Evolutionary conservation across 2,888 invertebrate genomes (phyloP).

Genomic region (Tetrapedia diversipes): DNA sequence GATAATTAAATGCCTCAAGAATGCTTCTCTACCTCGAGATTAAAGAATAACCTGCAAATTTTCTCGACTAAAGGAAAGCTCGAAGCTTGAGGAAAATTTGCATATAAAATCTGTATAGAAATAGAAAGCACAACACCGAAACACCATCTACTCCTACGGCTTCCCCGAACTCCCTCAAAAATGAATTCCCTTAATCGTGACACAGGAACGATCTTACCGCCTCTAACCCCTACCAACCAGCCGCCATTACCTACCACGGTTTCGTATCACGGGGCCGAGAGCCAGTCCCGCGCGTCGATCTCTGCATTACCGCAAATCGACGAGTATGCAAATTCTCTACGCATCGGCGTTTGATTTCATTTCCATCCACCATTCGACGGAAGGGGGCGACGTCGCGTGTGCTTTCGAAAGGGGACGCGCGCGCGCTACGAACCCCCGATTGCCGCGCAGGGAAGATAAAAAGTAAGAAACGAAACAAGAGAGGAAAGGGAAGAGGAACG

Average conservation of each 20-base stretch:
- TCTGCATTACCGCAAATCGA: slow-evolving; percentile 35
- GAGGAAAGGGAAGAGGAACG: neutral
- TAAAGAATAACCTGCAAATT: no score
- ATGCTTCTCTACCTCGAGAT: no score
- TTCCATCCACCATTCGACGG: slow-evolving; percentile 3
- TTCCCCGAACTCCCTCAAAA: neutral
- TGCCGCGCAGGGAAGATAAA: no score
- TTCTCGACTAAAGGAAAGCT: no score
- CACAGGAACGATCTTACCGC: slow-evolving; percentile 19
- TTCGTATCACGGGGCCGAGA: neutral
- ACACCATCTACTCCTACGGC: neutral
- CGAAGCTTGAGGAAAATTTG: no score
- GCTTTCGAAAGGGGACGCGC: slow-evolving; percentile 4
- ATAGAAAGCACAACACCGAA: no score
- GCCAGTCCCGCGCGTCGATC: slow-evolving; percentile 33
- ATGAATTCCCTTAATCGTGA: slow-evolving; percentile 2
- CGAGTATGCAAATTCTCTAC: slow-evolving; percentile 36
- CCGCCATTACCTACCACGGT: slow-evolving; percentile 7
- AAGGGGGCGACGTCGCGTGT: slow-evolving; percentile 8
- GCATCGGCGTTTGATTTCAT: slow-evolving; percentile 41
- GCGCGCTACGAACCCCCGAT: neutral
- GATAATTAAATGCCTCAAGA: no score
- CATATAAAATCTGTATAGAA: no score
- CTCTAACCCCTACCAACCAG: neutral
- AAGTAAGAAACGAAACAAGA: neutral